Conservation (phyloP, 2,797 vertebrate genomes). For the Notolepis coatsorum region DNA sequence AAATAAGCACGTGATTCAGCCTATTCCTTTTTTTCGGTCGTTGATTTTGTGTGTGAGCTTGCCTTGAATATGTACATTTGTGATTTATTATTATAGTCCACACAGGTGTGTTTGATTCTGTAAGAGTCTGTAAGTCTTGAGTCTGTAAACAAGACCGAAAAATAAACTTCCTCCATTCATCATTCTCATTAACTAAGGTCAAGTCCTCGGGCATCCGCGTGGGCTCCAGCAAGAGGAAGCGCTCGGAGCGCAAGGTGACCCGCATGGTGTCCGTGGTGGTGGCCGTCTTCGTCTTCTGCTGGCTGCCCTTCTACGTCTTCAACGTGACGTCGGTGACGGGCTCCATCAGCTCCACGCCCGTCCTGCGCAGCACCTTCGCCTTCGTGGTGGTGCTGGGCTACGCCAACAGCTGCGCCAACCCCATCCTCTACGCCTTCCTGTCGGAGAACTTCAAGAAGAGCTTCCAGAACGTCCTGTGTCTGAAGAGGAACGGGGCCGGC, state of each 20-base stretch:
- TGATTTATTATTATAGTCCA: no score
- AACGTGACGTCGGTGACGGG: slow-evolving; percentile 94
- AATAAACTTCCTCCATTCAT: no score
- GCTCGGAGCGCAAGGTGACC: slow-evolving; percentile 94
- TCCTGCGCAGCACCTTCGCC: slow-evolving; percentile 93
- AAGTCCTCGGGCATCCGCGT: slow-evolving; percentile 95
- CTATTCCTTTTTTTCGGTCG: no score
- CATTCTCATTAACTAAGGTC: no score
- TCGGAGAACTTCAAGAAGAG: slow-evolving; percentile 99
- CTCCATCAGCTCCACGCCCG: slow-evolving; percentile 89
- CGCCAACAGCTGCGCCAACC: slow-evolving; percentile 97
- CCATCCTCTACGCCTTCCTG: slow-evolving; percentile 96
- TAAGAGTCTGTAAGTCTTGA: no score
- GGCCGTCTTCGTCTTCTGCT: slow-evolving; percentile 96
- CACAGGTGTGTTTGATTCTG: no score
- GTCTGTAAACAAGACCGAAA: no score
- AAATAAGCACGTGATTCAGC: no score
- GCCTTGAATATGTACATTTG: no score
- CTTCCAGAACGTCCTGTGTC: slow-evolving; percentile 96
- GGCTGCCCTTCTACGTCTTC: slow-evolving; percentile 98
- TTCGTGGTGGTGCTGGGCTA: slow-evolving; percentile 96
- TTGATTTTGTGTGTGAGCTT: no score
- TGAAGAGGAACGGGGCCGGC: no score
- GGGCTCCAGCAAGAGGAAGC: slow-evolving; percentile 93
- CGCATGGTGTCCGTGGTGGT: slow-evolving; percentile 98